phyloP scores from a whole-genome alignment of 1,140 invertebrate species.

The Trigoniulus corallinus region DNA sequence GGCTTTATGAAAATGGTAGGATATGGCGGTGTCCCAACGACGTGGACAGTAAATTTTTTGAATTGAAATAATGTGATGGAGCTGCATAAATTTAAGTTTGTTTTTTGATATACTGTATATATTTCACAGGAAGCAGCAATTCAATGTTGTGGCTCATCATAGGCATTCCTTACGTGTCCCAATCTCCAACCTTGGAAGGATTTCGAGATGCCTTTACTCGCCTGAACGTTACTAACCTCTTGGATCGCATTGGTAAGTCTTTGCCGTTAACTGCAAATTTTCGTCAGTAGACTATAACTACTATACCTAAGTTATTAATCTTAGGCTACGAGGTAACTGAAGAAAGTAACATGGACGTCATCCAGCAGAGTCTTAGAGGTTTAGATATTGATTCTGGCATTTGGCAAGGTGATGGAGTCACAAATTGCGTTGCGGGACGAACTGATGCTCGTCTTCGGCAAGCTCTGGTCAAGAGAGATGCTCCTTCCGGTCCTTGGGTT shows the following conservation, averaged over 20 bases:
- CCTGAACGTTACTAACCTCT: neutral
- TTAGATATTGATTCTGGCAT: neutral
- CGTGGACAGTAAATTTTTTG: no score
- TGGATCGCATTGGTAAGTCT: neutral
- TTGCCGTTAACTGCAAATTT: neutral
- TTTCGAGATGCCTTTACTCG: neutral
- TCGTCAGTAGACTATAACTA: neutral
- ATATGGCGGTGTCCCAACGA: no score
- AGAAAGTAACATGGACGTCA: neutral
- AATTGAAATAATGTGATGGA: neutral
- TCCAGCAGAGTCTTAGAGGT: neutral
- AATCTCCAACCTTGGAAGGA: neutral
- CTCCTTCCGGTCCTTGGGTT: neutral
- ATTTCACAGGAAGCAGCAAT: neutral
- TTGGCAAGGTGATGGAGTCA: constrained; percentile 7
- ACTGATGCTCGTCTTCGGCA: neutral
- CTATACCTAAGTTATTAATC: neutral
- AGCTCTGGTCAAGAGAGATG: neutral
- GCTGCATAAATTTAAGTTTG: neutral
- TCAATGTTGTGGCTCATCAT: neutral
- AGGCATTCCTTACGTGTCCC: neutral
- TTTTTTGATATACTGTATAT: no score
- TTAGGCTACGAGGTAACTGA: constrained; percentile 1
- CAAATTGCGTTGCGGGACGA: neutral
- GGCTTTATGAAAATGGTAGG: neutral